A percentile compares a stretch with the other conserved stretches of the same genome.
Evolutionary conservation across 2,888 invertebrate genomes (phyloP).

Genomic region (Rhagonycha fulva): DNA sequence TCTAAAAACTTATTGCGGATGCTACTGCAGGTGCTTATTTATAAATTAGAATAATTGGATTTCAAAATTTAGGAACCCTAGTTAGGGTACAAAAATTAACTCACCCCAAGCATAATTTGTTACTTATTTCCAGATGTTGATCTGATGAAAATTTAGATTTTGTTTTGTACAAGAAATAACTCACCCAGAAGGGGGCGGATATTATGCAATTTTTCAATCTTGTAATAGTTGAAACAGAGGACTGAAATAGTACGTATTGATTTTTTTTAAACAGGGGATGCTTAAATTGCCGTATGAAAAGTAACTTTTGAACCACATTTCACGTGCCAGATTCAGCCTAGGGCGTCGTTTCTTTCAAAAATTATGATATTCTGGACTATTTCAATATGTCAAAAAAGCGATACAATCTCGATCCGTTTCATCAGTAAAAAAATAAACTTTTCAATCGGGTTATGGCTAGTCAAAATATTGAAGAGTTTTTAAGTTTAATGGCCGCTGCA

Average conservation of each 20-base stretch:
- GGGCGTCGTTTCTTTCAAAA: background rate
- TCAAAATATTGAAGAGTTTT: too few relatives aligned
- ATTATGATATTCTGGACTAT: background rate
- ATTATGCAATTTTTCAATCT: background rate
- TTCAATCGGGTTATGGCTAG: background rate
- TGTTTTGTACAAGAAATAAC: background rate
- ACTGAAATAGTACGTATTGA: background rate
- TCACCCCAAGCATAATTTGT: background rate
- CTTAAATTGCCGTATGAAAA: background rate
- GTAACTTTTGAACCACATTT: too few relatives aligned
- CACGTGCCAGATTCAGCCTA: background rate
- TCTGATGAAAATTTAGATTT: background rate
- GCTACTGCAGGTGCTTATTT: background rate
- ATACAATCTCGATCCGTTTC: background rate
- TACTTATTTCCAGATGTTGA: background rate
- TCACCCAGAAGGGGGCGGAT: background rate
- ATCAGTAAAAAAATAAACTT: background rate
- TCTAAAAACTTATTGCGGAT: background rate
- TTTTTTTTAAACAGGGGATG: background rate
- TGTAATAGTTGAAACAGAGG: background rate
- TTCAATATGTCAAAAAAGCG: background rate
- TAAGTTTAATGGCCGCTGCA: too few relatives aligned
- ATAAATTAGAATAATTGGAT: background rate
- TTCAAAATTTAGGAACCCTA: background rate
- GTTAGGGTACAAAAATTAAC: background rate